Evolutionary conservation across 2,113 vertebrate genomes (phyloP).

Genomic region (Muntiacus muntjak): DNA sequence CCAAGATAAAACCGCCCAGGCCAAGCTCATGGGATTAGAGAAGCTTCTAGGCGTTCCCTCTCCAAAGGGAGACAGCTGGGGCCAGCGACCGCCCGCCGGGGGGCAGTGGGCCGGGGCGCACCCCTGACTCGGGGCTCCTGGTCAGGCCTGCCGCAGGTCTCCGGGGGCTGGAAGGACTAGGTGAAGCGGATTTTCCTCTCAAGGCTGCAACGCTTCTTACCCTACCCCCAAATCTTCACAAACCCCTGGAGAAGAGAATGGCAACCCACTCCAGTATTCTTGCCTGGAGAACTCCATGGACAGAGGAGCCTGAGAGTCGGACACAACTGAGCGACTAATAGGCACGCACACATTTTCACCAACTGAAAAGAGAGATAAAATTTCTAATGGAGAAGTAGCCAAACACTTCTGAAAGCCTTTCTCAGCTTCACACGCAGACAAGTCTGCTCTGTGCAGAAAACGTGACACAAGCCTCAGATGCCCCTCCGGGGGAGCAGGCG

Average conservation of each 20-base stretch:
- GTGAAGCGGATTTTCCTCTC: background rate
- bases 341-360: background rate
- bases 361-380: background rate
- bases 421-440: background rate
- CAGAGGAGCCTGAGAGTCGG: background rate
- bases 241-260: background rate
- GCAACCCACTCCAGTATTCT: background rate
- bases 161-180: too few species aligned
- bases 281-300: background rate
- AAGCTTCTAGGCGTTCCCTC: background rate
- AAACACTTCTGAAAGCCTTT: background rate
- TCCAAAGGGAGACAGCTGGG: background rate
- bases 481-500: accelerated
- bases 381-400: background rate
- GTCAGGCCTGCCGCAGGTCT: too few species aligned
- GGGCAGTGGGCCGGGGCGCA: too few species aligned
- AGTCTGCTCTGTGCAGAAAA: background rate
- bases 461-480: background rate
- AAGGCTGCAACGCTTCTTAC: background rate
- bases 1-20: background rate
- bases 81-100: background rate
- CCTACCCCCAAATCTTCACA: background rate
- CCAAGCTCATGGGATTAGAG: background rate
- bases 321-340: background rate
- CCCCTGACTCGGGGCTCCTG: background rate